Conservation (phyloP, 2,113 vertebrate species). For the Microtus montanus region DNA sequence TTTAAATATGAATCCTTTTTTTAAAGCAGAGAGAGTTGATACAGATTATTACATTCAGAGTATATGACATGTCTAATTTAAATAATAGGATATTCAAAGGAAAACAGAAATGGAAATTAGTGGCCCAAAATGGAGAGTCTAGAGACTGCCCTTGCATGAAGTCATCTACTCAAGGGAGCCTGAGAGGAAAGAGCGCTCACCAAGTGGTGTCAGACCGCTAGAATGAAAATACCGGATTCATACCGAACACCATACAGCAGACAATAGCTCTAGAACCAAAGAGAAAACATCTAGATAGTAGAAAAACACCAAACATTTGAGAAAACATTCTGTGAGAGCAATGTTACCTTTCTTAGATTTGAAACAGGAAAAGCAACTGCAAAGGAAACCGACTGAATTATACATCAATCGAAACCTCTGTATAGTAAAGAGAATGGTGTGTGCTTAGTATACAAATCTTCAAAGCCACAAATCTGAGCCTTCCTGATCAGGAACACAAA, state of each 20-base stretch:
- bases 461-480: not conserved
- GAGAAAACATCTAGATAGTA: slow-evolving; percentile 10
- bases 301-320: not conserved
- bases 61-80: slow-evolving; percentile 2
- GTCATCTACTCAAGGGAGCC: not conserved
- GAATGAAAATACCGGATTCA: not conserved
- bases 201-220: not conserved
- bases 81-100: not conserved
- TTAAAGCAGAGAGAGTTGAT: slow-evolving; percentile 22
- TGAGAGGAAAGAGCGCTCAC: not conserved
- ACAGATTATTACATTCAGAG: not conserved
- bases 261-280: not conserved
- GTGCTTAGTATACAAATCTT: not conserved
- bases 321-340: not conserved
- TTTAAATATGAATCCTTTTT: slow-evolving; percentile 42
- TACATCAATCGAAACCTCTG: not conserved
- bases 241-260: not conserved
- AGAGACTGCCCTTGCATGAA: not conserved
- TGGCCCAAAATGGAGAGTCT: not conserved
- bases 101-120: slow-evolving; percentile 12
- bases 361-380: slow-evolving; percentile 18
- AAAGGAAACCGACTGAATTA: slow-evolving; percentile 31
- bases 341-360: slow-evolving; percentile 37
- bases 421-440: not conserved
- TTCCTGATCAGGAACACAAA: not conserved